Conservation (phyloP, 1,140 invertebrate genomes). For the Anagrus nilaparvatae region DNA sequence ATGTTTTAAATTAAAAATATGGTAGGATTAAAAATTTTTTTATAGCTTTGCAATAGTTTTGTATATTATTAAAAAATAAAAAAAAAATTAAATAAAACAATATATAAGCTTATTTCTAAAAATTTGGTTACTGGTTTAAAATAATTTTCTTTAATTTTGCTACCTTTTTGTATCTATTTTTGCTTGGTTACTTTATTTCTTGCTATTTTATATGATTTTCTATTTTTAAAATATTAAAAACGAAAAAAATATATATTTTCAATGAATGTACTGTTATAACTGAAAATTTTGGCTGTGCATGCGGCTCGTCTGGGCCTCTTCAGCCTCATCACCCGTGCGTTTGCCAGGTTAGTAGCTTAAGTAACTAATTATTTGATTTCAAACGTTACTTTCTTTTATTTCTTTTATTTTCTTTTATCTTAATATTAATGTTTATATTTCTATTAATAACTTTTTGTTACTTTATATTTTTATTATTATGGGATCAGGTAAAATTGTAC, state of each 20-base stretch:
- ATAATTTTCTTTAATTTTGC: not conserved
- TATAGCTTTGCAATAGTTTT: too few species aligned
- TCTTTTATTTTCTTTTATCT: constrained; percentile 9
- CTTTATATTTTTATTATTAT: too few species aligned
- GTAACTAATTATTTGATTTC: too few species aligned
- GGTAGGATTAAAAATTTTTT: too few species aligned
- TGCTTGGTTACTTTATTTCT: too few species aligned
- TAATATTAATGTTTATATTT: not conserved
- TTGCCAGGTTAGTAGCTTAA: constrained; percentile 39
- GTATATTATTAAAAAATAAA: constrained; percentile 1
- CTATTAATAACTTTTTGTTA: constrained; percentile 13
- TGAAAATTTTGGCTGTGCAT: constrained; percentile 48
- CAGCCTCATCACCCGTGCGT: constrained; percentile 38
- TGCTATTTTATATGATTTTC: too few species aligned
- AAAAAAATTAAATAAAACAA: not conserved
- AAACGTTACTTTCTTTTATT: constrained; percentile 2
- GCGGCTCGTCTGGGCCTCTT: constrained; percentile 46
- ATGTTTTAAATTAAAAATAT: too few species aligned
- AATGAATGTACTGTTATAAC: constrained; percentile 26
- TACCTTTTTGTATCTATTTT: not conserved
- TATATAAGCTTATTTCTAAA: not conserved
- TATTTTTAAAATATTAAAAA: not conserved
- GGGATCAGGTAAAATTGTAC: too few species aligned
- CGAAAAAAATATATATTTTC: constrained; percentile 8
- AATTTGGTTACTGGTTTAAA: not conserved